These are phyloP conservation scores for Avahi laniger DNA, from an alignment of 2,797 vertebrate species.

Conservation along the genomic window DNA sequence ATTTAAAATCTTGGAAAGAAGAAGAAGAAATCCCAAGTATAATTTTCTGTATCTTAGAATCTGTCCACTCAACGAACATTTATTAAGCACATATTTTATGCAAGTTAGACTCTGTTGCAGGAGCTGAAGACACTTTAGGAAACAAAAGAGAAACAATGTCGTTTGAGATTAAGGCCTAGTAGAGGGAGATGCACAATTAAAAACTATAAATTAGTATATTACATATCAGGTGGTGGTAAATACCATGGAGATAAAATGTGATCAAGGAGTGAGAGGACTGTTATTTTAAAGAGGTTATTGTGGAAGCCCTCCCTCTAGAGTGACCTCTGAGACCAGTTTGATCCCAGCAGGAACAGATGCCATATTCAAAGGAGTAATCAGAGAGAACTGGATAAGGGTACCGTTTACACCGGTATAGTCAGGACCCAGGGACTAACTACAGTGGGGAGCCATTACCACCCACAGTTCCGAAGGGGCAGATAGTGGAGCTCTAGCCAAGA, in stretches of 20 bases:
- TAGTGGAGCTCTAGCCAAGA: background rate
- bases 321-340: background rate
- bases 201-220: background rate
- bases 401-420: background rate
- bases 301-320: background rate
- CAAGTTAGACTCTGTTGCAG: background rate
- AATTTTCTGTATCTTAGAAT: constrained; percentile 21
- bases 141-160: background rate
- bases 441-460: fast-evolving
- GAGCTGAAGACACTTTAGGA: background rate
- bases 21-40: background rate
- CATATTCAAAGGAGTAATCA: background rate
- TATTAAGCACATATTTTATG: background rate
- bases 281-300: background rate
- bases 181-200: background rate
- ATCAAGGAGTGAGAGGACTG: background rate
- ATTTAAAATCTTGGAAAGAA: background rate
- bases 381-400: background rate
- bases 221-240: background rate
- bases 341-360: background rate
- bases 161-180: background rate
- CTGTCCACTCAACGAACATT: background rate
- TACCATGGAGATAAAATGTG: background rate
- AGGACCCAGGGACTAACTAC: background rate
- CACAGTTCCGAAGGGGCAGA: background rate